Evolutionary conservation across 2,113 vertebrate species (phyloP).

Genomic region (Trogon melanurus): DNA sequence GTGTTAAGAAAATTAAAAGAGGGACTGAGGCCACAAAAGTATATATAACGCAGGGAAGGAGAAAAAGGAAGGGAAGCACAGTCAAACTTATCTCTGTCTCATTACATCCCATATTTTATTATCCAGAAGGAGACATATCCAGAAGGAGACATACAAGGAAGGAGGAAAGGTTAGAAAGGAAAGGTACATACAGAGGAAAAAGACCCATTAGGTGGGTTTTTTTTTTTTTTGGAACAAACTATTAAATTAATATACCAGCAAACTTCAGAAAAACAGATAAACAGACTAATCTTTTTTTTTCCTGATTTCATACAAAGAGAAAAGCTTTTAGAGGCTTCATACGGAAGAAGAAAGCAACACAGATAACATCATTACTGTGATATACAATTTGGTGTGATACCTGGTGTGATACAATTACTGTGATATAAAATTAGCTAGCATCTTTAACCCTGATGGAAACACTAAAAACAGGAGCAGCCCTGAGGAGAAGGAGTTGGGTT

Average conservation of each 20-base stretch:
- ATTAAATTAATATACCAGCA: neutral
- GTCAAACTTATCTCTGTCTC: neutral
- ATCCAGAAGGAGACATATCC: neutral
- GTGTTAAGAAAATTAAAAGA: neutral
- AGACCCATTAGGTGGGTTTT: neutral
- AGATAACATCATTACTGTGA: neutral
- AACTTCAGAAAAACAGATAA: neutral
- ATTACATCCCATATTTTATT: neutral
- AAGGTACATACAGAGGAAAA: neutral
- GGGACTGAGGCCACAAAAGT: neutral
- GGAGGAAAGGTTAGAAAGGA: neutral
- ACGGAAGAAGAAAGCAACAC: neutral
- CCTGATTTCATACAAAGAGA: neutral
- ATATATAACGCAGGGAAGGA: neutral
- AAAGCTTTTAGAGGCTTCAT: neutral
- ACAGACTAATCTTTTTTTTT: neutral
- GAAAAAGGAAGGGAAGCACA: neutral
- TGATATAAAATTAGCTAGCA: neutral
- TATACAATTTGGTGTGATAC: neutral
- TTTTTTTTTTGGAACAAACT: neutral
- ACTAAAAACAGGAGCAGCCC: neutral
- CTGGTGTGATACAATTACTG: too few species aligned
- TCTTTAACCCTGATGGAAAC: neutral
- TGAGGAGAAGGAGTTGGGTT: too few species aligned
- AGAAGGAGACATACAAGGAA: neutral